These are phyloP conservation scores for Peromyscus maniculatus DNA, from an alignment of 2,113 vertebrate genomes.

Conservation along the genomic window DNA sequence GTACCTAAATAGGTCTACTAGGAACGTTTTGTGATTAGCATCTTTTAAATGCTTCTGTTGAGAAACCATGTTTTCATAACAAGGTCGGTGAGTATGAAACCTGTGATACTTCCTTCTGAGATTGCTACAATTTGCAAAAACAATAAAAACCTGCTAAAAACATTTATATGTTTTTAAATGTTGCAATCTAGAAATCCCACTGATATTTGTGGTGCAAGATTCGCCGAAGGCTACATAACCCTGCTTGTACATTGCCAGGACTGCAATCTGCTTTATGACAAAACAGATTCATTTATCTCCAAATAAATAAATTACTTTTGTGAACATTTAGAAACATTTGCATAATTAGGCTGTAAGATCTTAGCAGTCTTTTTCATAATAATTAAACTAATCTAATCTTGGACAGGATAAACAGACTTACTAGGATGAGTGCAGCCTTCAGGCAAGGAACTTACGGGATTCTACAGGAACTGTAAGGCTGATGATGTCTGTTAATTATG, in stretches of 20 bases:
- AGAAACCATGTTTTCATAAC: constrained; percentile 90
- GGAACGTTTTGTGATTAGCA: constrained; percentile 89
- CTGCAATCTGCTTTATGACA: constrained; percentile 96
- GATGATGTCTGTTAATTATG: constrained; percentile 99
- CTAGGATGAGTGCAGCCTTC: constrained; percentile 95
- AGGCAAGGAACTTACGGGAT: constrained; percentile 93
- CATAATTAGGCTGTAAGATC: constrained; percentile 99
- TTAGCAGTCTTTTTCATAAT: constrained; percentile 98
- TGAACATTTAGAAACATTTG: constrained; percentile 98
- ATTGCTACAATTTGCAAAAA: constrained; percentile 89
- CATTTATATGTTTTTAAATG: constrained; percentile 96
- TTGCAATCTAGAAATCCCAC: constrained; percentile 94
- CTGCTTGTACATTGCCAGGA: constrained; percentile 90
- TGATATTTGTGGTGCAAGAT: constrained; percentile 93
- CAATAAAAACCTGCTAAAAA: constrained; percentile 94
- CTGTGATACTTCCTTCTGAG: constrained; percentile 88
- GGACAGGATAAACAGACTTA: constrained; percentile 99
- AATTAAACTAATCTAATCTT: constrained; percentile 99
- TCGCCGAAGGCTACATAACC: constrained; percentile 94
- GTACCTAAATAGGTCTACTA: constrained; percentile 89
- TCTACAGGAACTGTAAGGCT: constrained; percentile 95
- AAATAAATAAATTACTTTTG: constrained; percentile 98
- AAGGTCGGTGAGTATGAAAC: constrained; percentile 90
- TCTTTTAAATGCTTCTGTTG: constrained; percentile 89
- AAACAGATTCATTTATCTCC: constrained; percentile 97